Percentiles rank a stretch among this genome's conserved stretches.
phyloP scores from a whole-genome alignment of 2,797 vertebrate genomes.

The Gadopsis marmoratus region DNA sequence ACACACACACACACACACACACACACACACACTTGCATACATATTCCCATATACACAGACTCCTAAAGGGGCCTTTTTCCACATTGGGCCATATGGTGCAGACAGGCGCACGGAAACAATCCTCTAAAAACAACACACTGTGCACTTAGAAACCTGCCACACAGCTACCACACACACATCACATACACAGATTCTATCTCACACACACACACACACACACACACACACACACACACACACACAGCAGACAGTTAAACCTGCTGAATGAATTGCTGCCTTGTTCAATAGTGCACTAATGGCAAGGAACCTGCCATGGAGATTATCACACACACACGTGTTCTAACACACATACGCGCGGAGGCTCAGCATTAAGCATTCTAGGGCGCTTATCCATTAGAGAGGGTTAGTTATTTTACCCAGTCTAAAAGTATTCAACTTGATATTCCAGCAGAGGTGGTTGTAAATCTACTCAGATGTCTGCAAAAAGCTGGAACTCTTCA shows the following conservation, averaged over 20 bases:
- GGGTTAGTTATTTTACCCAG: slow-evolving; percentile 66
- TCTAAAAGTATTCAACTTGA: slow-evolving; percentile 71
- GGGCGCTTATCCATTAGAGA: no score
- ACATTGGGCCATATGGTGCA: slow-evolving; percentile 83
- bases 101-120: slow-evolving; percentile 84
- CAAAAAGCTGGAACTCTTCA: slow-evolving; percentile 36
- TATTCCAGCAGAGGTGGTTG: slow-evolving; percentile 55
- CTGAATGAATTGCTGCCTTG: slow-evolving; percentile 84
- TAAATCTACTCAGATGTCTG: slow-evolving; percentile 56
- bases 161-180: slow-evolving; percentile 49
- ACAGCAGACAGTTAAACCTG: slow-evolving; percentile 75
- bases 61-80: slow-evolving; percentile 81
- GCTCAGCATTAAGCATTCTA: no score
- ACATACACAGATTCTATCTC: slow-evolving; percentile 33
- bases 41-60: slow-evolving; percentile 60
- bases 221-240: slow-evolving; percentile 57
- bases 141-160: slow-evolving; percentile 74
- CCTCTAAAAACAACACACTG: slow-evolving; percentile 82
- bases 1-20: slow-evolving; percentile 23
- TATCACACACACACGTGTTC: slow-evolving; percentile 55
- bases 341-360: no score
- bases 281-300: slow-evolving; percentile 77
- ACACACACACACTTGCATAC: slow-evolving; percentile 27
- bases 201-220: slow-evolving; percentile 15
- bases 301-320: slow-evolving; percentile 79